Percentiles rank a stretch among this genome's conserved stretches.
phyloP scores from a whole-genome alignment of 1,140 invertebrate genomes.

The Trichogramma pretiosum region DNA sequence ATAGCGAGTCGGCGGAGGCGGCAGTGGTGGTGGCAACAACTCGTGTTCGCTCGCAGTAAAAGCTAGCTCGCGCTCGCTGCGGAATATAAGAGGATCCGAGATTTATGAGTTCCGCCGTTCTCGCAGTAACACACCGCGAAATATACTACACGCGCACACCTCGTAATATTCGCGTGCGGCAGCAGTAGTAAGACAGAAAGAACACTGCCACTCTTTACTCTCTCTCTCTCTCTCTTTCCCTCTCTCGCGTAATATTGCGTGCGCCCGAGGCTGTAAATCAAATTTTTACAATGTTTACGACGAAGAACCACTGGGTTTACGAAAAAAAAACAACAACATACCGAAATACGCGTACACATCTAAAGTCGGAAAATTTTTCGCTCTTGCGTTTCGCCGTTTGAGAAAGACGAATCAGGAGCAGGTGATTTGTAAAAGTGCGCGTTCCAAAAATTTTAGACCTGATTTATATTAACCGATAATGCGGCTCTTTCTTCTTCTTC shows the following conservation, averaged over 20 bases:
- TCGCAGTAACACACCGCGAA: not conserved
- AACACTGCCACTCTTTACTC: constrained; percentile 11
- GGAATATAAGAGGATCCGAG: constrained; percentile 6
- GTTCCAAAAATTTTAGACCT: not conserved
- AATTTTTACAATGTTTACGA: constrained; percentile 21
- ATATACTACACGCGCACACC: not conserved
- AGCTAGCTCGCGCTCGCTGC: too few relatives aligned
- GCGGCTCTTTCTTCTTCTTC: not conserved
- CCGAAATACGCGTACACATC: too few relatives aligned
- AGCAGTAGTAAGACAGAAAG: too few relatives aligned
- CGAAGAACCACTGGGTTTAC: constrained; percentile 1
- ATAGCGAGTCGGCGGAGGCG: too few relatives aligned
- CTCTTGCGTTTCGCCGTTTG: too few relatives aligned
- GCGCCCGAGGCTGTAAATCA: constrained; percentile 20
- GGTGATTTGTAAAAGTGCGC: too few relatives aligned
- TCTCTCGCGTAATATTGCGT: constrained; percentile 11
- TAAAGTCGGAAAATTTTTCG: too few relatives aligned
- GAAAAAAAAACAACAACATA: too few relatives aligned
- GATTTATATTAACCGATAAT: not conserved
- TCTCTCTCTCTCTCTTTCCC: not conserved
- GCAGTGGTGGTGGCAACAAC: too few relatives aligned
- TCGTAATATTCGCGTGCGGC: constrained; percentile 13
- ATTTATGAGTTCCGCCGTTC: constrained; percentile 4
- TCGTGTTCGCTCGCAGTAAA: too few relatives aligned
- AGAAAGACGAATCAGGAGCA: too few relatives aligned